Percentiles rank a stretch among this genome's conserved stretches.
Evolutionary conservation across 2,113 vertebrate species (phyloP).

Genomic region (Lepus americanus): DNA sequence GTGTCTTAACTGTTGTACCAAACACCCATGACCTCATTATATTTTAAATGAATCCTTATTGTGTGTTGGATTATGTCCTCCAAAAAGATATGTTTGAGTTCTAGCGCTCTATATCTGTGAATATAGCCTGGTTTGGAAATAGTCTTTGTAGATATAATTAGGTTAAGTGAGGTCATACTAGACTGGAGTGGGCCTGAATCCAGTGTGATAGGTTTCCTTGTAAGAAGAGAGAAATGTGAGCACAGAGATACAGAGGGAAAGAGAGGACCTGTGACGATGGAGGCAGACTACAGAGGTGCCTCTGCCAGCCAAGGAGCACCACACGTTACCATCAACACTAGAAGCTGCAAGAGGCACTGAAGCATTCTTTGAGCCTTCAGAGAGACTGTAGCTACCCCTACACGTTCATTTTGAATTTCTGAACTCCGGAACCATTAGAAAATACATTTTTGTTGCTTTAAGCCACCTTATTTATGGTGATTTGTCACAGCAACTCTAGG

Average conservation of each 20-base stretch:
- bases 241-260: neutral
- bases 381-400: too few relatives aligned
- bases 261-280: neutral
- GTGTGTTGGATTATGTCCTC: neutral
- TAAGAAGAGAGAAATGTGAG: neutral
- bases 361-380: neutral
- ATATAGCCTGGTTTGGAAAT: neutral
- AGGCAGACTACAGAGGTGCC: fast-evolving
- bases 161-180: neutral
- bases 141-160: neutral
- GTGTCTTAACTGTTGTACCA: too few relatives aligned
- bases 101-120: neutral
- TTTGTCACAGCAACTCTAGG: neutral
- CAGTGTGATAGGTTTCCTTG: neutral
- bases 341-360: neutral
- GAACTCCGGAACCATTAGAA: neutral
- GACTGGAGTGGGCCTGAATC: neutral
- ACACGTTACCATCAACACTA: fast-evolving
- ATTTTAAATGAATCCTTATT: neutral
- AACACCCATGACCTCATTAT: too few relatives aligned
- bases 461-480: too few relatives aligned
- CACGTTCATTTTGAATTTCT: neutral
- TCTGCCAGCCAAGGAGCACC: too few relatives aligned
- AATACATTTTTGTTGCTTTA: neutral
- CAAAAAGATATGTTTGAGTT: neutral